phyloP scores from a whole-genome alignment of 2,888 invertebrate genomes.

The Drosophila monieri region DNA sequence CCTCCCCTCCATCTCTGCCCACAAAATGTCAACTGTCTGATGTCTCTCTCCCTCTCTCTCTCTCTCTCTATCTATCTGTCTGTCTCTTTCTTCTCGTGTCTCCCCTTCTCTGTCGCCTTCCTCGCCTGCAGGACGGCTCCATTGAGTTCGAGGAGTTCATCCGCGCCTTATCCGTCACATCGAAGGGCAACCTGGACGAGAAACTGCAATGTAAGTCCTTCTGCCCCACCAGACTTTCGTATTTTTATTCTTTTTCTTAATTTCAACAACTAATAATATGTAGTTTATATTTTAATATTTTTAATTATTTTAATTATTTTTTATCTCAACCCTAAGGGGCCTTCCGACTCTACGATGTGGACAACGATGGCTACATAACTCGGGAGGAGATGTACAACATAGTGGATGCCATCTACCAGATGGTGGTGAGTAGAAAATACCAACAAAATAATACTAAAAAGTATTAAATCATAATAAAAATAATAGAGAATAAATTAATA shows the following conservation, averaged over 20 bases:
- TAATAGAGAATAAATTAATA: too few relatives aligned
- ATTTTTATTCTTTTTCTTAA: too few relatives aligned
- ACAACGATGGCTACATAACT: conserved; percentile 98
- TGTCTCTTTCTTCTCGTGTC: conserved; percentile 7
- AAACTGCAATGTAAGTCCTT: conserved; percentile 96
- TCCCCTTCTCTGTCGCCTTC: conserved; percentile 21
- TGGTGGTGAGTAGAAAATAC: conserved; percentile 92
- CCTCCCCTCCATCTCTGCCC: conserved; percentile 6
- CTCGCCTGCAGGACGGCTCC: conserved; percentile 93
- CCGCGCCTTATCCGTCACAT: conserved; percentile 98
- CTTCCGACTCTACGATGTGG: conserved; percentile 96
- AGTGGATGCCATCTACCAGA: conserved; percentile 98
- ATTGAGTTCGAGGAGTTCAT: conserved; percentile 99
- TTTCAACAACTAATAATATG: too few relatives aligned
- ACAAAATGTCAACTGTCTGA: conserved; percentile 54
- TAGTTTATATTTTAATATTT: too few relatives aligned
- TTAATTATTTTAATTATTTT: conserved; percentile 8
- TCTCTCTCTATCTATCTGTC: conserved; percentile 4
- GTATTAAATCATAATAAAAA: too few relatives aligned
- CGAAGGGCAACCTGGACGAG: conserved; percentile 98
- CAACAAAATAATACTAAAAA: neutral
- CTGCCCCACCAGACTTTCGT: too few relatives aligned
- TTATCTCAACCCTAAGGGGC: conserved; percentile 89
- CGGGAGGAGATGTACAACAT: conserved; percentile 98
- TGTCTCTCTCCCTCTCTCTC: conserved; percentile 58